These are phyloP conservation scores for Sebastes hubbsi DNA, from an alignment of 2,797 vertebrate species.

Conservation along the genomic window DNA sequence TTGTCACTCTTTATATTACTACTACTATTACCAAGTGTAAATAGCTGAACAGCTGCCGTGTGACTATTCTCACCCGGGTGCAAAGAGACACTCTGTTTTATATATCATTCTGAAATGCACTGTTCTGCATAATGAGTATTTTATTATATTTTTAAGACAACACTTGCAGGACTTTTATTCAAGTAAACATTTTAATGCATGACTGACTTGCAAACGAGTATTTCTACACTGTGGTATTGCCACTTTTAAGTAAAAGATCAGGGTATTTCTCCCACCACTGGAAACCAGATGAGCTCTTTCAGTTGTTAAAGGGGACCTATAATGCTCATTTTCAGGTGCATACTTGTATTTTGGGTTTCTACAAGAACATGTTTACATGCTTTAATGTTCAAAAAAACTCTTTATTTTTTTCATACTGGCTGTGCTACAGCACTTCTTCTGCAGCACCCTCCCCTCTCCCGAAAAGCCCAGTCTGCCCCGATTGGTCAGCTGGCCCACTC, in stretches of 20 bases:
- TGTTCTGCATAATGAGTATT: background rate
- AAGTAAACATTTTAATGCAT: background rate
- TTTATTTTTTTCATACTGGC: too few species aligned
- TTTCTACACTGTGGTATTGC: background rate
- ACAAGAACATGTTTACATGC: too few species aligned
- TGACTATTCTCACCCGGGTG: too few species aligned
- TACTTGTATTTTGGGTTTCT: too few species aligned
- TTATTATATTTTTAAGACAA: background rate
- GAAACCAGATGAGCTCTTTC: background rate
- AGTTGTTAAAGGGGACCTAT: background rate
- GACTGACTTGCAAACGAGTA: background rate
- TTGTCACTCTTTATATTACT: too few species aligned
- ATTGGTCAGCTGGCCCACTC: too few species aligned
- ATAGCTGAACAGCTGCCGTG: too few species aligned
- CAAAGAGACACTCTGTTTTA: background rate
- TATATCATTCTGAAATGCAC: background rate
- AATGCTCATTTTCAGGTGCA: too few species aligned
- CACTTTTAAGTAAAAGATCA: background rate
- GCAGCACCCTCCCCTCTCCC: too few species aligned
- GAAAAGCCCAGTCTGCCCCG: too few species aligned
- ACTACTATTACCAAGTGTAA: too few species aligned
- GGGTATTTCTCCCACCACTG: background rate
- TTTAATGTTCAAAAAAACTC: fast-evolving
- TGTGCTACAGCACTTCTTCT: too few species aligned
- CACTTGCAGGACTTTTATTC: background rate